Base-by-base conservation (phyloP, 2,113 vertebrate species). In the Sylvilagus bachmani region DNA sequence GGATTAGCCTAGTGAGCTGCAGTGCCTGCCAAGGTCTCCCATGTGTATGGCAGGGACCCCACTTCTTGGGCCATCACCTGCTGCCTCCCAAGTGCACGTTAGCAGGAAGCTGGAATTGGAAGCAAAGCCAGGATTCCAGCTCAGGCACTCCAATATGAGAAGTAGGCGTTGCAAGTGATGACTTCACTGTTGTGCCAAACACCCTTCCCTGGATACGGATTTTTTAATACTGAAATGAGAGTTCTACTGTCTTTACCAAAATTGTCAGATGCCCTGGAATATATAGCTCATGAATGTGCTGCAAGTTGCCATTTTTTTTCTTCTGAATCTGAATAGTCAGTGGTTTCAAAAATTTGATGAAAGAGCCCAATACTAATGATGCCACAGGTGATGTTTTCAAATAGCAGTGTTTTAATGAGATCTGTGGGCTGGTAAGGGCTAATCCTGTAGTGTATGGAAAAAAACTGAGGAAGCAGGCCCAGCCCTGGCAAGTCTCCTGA, bases 321-420 rank as follows among this genome's bases (percentile, higher is more conserved):
- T 14, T 10, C 49, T 92, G 91, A 66, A 93, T 84, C n/a, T 86
- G 61, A 25, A 51, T 96, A 91, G 80, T 61, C 75, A 13, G 51
- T 94, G 33, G 90, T 92, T 96, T 95, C 61, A 94, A 89, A 95
- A 92, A 81, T 64, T 74, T 84, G 92, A 95, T 93, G 61, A 53
- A 93, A 95, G 38, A 86, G 58, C 61, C 82, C 77, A 53, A 14
- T 85, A 88, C 36, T 96, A 94, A 94, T 94, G 91, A 94, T 95
- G 91, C 89, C 93, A 93, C 97, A 96, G 86, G 93, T 95, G 95
- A 96, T 86, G 19, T 93, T 96, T 96, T 92, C 71, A 96, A 88
- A 96, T 96, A 96, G 85, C 70, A 93, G 58, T 66, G 44, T 77
- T 90, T 95, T 96, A 96, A 97, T 96, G 85, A 95, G 95, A 58